Evolutionary conservation across 2,888 invertebrate genomes (phyloP).

Genomic region (Drosophila greeni): DNA sequence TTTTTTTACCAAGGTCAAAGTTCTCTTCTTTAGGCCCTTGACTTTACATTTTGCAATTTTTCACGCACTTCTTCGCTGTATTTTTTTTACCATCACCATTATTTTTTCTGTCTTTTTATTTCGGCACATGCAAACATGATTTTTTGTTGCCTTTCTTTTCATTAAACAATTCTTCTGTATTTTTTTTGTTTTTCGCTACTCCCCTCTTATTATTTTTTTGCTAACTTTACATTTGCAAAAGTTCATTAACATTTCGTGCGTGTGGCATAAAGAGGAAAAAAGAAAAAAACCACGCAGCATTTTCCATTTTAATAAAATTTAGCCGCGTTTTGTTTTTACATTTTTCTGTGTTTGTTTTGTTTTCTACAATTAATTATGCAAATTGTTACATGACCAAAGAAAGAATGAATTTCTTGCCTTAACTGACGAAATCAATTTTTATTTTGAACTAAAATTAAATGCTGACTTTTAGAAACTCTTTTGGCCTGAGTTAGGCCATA

Average conservation of each 20-base stretch:
- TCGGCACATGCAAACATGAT: conserved; percentile 60
- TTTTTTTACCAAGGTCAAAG: conserved; percentile 33
- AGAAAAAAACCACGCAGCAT: conserved; percentile 37
- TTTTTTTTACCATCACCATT: conserved; percentile 28
- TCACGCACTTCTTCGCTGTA: conserved; percentile 34
- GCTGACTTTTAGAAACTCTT: conserved; percentile 42
- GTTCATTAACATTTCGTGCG: conserved; percentile 65
- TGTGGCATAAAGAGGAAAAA: conserved; percentile 24
- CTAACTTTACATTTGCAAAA: conserved; percentile 53
- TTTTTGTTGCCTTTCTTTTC: conserved; percentile 47
- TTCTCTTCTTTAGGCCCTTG: conserved; percentile 38
- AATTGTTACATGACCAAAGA: conserved; percentile 42
- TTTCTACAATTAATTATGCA: conserved; percentile 55
- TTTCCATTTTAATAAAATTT: conserved; percentile 54
- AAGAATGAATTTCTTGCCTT: conserved; percentile 15
- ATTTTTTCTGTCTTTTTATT: conserved; percentile 32
- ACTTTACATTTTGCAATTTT: conserved; percentile 49
- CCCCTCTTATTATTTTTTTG: conserved; percentile 30
- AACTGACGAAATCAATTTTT: conserved; percentile 34
- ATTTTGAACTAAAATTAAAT: conserved; percentile 22
- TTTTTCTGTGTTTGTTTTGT: conserved; percentile 19
- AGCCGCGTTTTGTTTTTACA: conserved; percentile 32
- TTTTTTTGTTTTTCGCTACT: conserved; percentile 22
- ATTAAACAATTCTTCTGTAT: conserved; percentile 43
- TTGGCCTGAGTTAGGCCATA: conserved; percentile 31